Evolutionary conservation across 2,888 invertebrate species (phyloP), one percentile per base, ranked within the genome.

Genomic region (Gymnocheta viridis): DNA sequence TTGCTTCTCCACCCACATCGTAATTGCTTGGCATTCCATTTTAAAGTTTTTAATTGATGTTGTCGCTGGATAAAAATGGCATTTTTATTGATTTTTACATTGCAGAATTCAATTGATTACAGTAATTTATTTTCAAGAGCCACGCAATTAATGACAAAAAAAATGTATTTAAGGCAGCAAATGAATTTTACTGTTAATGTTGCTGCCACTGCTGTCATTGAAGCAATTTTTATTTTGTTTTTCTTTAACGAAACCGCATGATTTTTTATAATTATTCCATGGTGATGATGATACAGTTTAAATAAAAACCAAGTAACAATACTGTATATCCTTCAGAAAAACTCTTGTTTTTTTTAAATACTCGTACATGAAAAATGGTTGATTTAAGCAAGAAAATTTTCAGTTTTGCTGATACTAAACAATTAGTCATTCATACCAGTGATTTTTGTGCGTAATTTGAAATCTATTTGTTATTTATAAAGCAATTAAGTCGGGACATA

Each of bases 41-140:
- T 56, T 44, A 70, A 77, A 73, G 38, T 73, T 81, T 80, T 84
- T 84, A 84, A 81, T 84, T 84, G 84, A 81, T 80, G 81, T 84
- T 81, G 84, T 81, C 84, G 74, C 67, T 73, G 60, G 44, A 82
- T 58, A 80, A 47, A 76, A 76, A 66, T 56, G 44, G 54, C 69
- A 76, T 79, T 82, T 69, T 79, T 76, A 78, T 82, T 82, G 77
- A 60, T 82, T 78, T 82, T 82, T 82, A 27, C 58, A 67, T 73
- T 69, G 66, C 64, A 51, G 60, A 72, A 72, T 81, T 84, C 81
- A 84, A 84, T 84, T 84, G 84, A 84, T 84, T 84, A 84, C 80
- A 54, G 84, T 81, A 77, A 84, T 84, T 84, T 77, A 84, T 84
- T 79, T 84, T 84, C 84, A 84, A 84, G 84, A 73, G 77, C 77